A percentile compares a stretch with the other conserved stretches of the same genome.
Evolutionary conservation across 2,797 vertebrate genomes (phyloP).

Genomic region (Decapterus maruadsi): DNA sequence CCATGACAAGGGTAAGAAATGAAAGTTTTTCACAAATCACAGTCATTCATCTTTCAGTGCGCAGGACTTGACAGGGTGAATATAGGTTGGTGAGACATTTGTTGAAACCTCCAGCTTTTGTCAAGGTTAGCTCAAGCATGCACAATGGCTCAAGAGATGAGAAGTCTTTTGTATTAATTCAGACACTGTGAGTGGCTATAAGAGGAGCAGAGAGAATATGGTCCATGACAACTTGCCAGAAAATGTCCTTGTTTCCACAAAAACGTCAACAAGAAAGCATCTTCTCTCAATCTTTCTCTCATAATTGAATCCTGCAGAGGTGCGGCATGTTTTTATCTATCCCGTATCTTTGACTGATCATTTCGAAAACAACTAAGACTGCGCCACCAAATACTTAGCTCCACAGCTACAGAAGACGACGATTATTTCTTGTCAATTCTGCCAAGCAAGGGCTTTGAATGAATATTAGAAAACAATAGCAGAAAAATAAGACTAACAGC

Average conservation of each 20-base stretch:
- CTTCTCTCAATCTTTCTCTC: constrained; percentile 30
- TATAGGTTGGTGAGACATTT: constrained; percentile 25
- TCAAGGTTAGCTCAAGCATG: constrained; percentile 54
- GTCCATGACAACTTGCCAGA: constrained; percentile 30
- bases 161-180: constrained; percentile 51
- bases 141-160: constrained; percentile 36
- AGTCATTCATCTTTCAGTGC: constrained; percentile 37
- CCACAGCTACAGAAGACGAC: constrained; percentile 24
- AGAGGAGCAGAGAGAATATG: constrained; percentile 17
- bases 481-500: constrained; percentile 43
- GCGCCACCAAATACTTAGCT: constrained; percentile 39
- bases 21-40: constrained; percentile 49
- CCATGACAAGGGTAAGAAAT: constrained; percentile 30
- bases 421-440: constrained; percentile 35
- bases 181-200: constrained; percentile 18
- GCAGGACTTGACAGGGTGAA: constrained; percentile 24
- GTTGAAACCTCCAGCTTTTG: constrained; percentile 58
- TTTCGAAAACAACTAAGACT: constrained; percentile 59
- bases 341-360: constrained; percentile 57
- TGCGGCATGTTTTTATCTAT: constrained; percentile 47
- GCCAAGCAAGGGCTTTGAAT: constrained; percentile 33
- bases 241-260: constrained; percentile 44
- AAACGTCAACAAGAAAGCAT: constrained; percentile 48
- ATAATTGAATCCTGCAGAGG: constrained; percentile 53
- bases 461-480: constrained; percentile 49